Base-by-base conservation (phyloP, 2,888 invertebrate species). In the Callosobruchus maculatus region DNA sequence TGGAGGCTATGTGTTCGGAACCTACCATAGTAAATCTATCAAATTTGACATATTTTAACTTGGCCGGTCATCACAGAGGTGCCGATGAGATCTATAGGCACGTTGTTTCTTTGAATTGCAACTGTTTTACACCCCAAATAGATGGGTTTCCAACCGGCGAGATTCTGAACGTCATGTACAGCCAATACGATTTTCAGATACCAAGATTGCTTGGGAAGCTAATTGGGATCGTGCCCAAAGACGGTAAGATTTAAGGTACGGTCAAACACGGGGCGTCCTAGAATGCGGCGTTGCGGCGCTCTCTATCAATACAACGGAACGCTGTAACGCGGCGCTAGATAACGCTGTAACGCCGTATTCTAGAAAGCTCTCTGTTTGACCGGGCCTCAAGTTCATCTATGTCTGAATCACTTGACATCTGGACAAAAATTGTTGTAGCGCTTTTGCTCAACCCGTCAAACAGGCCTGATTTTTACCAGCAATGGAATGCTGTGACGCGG, bases 1-100 rank as follows among this genome's bases (percentile, higher is more conserved):
- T 95, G 90, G 90, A 89, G 75, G 96, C 95, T n/a, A 91, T 91
- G 4, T 90, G 93, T 0, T 92, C 92, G 3, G 92, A 93, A 82
- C 90, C 94, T 0, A 97, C 97, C 0, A 91, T 95, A 0, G 88
- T 98, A 75, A 97, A 96, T 85, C 87, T 98, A 73, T 95, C 96
- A 72, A 95, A 94, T 85, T 92, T 96, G 80, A 90, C 93, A 0
- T 98, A 94, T 85, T 97, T 97, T 86, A 98, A 98, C 87, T 89
- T 98, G 68, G 95, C 93, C 67, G 97, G 97, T 18, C 95, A 97
- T 87, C 93, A 94, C 68, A 83, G 91, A 2, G 94, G 94, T 0
- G 84, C 89, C 0, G 88, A 89, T 2, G 90, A 90, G 72, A 84
- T 94, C 75, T 90, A 90, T 78, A 91, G 92, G 20, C 95, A 95